Conservation (phyloP, 2,888 invertebrate genomes). For the Eristalis tenax region DNA sequence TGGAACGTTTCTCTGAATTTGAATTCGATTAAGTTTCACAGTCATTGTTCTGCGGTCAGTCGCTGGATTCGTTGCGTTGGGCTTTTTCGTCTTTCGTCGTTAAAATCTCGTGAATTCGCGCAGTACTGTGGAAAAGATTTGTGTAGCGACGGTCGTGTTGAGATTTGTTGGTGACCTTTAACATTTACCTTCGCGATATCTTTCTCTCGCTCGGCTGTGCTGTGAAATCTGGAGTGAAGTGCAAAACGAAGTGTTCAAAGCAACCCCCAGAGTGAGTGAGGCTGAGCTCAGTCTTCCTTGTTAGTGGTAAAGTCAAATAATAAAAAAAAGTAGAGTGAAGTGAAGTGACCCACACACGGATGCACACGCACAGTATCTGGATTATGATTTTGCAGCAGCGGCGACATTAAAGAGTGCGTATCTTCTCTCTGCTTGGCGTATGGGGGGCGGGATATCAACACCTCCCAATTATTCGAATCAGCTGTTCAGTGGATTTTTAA, state of each 20-base stretch:
- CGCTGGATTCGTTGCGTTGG: neutral
- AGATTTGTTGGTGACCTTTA: neutral
- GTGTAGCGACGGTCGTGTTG: neutral
- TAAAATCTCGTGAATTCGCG: too few species aligned
- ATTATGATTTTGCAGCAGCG: slow-evolving; percentile 36
- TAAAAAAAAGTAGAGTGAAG: slow-evolving; percentile 30
- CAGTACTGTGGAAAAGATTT: too few species aligned
- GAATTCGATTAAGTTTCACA: slow-evolving; percentile 62
- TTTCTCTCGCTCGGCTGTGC: too few species aligned
- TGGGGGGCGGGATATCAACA: slow-evolving; percentile 73
- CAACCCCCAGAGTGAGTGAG: too few species aligned
- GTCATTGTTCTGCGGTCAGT: too few species aligned
- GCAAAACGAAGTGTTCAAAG: neutral
- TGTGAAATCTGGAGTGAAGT: neutral
- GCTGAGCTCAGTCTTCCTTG: neutral
- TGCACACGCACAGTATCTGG: slow-evolving; percentile 10
- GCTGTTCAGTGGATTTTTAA: slow-evolving; percentile 72
- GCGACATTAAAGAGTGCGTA: slow-evolving; percentile 7
- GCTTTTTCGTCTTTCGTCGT: neutral
- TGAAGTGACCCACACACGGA: neutral
- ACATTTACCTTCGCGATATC: neutral
- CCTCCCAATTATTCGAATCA: slow-evolving; percentile 71
- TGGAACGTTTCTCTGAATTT: slow-evolving; percentile 55
- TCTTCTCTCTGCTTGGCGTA: slow-evolving; percentile 46
- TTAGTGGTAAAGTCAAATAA: neutral